phyloP scores from a whole-genome alignment of 2,888 invertebrate genomes.

The Lasioglossum vierecki region DNA sequence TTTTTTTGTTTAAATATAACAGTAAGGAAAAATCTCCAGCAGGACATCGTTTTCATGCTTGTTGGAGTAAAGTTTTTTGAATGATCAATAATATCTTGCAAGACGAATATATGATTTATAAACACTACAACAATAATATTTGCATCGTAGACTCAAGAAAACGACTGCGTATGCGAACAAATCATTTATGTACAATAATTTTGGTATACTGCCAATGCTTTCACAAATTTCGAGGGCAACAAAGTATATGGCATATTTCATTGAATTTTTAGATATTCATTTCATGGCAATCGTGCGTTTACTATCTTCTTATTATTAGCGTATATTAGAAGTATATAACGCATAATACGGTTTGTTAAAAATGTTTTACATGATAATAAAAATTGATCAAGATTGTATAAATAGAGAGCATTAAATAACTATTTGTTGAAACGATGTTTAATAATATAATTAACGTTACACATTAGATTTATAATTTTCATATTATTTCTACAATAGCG shows the following conservation, averaged over 20 bases:
- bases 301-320: constrained; percentile 60
- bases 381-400: constrained; percentile 69
- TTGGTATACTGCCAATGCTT: constrained; percentile 49
- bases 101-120: constrained; percentile 31
- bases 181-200: constrained; percentile 35
- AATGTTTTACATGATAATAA: constrained; percentile 73
- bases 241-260: constrained; percentile 34
- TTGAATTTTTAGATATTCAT: constrained; percentile 46
- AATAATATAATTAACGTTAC: constrained; percentile 51
- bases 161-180: constrained; percentile 32
- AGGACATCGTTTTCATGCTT: constrained; percentile 37
- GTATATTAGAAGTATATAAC: constrained; percentile 57
- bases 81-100: constrained; percentile 36
- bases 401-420: constrained; percentile 58
- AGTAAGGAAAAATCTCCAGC: constrained; percentile 41
- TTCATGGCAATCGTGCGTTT: constrained; percentile 55
- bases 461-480: constrained; percentile 48
- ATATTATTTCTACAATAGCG: constrained; percentile 35
- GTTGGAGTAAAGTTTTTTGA: constrained; percentile 39
- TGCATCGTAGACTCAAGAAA: constrained; percentile 25
- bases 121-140: constrained; percentile 36
- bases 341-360: constrained; percentile 68
- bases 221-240: constrained; percentile 25
- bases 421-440: constrained; percentile 59
- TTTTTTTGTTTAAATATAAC: constrained; percentile 47